These are phyloP conservation scores for Halisarca cf. caerulea DNA, from an alignment of 37 sponge, comb jelly and placozoan species.

Conservation along the genomic window DNA sequence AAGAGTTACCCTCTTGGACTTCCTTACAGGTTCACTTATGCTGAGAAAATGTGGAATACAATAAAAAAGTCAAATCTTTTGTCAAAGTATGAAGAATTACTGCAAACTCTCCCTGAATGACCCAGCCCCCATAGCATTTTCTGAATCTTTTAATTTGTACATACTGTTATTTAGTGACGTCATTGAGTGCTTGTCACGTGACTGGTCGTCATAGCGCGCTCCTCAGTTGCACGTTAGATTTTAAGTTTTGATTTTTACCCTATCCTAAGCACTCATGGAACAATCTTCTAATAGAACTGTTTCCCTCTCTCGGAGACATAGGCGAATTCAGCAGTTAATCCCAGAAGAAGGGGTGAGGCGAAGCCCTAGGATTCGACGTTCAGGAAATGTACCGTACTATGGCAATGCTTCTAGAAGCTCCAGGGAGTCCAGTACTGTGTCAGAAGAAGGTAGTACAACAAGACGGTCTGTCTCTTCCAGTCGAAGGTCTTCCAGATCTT, in stretches of 20 bases:
- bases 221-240: neutral
- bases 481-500: conserved; percentile 6
- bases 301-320: neutral
- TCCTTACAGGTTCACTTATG: conserved; percentile 55
- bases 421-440: conserved; percentile 5
- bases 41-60: conserved; percentile 39
- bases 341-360: conserved; percentile 6
- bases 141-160: neutral
- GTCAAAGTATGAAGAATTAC: conserved; percentile 14
- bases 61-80: conserved; percentile 68
- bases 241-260: neutral
- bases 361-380: conserved; percentile 9
- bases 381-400: neutral
- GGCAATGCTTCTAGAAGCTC: neutral
- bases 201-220: conserved; percentile 11
- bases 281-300: neutral
- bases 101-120: neutral
- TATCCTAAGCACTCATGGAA: neutral
- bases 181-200: neutral
- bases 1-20: neutral
- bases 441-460: neutral
- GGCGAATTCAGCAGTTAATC: neutral
- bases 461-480: neutral
- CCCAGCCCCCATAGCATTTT: too few species aligned
- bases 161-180: neutral